Percentiles rank a stretch among this genome's conserved stretches.
Conservation (phyloP, 2,797 vertebrate genomes). For the Holocentrus rufus region DNA sequence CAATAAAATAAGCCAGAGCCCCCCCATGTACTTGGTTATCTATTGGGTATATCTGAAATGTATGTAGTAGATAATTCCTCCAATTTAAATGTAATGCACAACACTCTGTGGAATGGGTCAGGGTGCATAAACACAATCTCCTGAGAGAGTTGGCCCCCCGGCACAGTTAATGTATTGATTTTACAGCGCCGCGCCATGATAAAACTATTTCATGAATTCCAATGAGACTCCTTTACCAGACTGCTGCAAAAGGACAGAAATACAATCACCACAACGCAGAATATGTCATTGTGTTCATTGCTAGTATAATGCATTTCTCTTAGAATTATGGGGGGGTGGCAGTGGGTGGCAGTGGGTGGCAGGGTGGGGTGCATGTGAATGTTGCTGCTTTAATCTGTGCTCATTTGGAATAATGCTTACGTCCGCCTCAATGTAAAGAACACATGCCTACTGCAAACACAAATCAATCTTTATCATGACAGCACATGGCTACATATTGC, state of each 20-base stretch:
- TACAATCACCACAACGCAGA: conserved; percentile 67
- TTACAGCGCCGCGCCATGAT: conserved; percentile 66
- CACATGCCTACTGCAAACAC: conserved; percentile 30
- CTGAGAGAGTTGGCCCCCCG: conserved; percentile 58
- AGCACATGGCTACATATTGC: conserved; percentile 5
- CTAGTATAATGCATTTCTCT: conserved; percentile 69
- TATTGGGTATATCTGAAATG: conserved; percentile 55
- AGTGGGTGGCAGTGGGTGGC: conserved; percentile 7
- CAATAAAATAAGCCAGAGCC: conserved; percentile 15
- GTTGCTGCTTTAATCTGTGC: conserved; percentile 66
- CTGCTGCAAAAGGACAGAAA: conserved; percentile 65
- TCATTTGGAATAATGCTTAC: conserved; percentile 49
- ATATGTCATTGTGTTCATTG: conserved; percentile 70
- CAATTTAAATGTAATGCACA: conserved; percentile 73
- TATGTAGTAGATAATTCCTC: conserved; percentile 65
- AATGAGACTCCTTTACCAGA: conserved; percentile 74
- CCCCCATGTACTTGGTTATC: conserved; percentile 27
- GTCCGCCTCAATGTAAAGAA: conserved; percentile 56
- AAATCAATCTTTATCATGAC: conserved; percentile 46
- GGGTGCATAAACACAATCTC: conserved; percentile 77
- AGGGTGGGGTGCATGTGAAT: conserved; percentile 28
- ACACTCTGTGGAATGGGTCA: conserved; percentile 72
- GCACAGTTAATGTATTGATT: conserved; percentile 78
- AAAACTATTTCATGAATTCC: conserved; percentile 82
- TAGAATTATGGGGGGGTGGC: conserved; percentile 57